These are phyloP conservation scores for Bergia puertoricense DNA, from an alignment of 92 coral and sea anemone species.

Conservation along the genomic window DNA sequence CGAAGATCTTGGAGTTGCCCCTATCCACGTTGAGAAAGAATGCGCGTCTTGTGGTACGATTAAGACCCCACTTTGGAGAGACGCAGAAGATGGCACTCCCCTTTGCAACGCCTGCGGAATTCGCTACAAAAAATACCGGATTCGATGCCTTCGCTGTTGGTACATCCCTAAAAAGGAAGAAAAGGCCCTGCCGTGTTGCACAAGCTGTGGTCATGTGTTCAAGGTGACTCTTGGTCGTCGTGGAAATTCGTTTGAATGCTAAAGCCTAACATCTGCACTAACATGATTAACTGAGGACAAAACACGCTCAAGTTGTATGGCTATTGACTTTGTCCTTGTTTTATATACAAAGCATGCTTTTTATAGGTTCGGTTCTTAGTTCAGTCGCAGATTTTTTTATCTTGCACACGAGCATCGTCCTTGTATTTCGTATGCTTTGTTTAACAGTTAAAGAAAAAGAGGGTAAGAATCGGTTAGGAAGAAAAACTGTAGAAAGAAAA, in stretches of 20 bases:
- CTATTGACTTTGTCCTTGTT: neutral
- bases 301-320: slow-evolving; percentile 2
- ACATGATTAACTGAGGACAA: neutral
- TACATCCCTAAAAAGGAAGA: slow-evolving; percentile 98
- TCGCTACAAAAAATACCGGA: slow-evolving; percentile 95
- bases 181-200: slow-evolving; percentile 83
- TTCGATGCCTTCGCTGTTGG: slow-evolving; percentile 96
- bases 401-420: neutral
- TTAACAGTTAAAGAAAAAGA: neutral
- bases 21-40: slow-evolving; percentile 86
- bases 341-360: slow-evolving; percentile 12
- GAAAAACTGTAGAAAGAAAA: neutral
- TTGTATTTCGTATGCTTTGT: slow-evolving; percentile 2
- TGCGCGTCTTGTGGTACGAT: slow-evolving; percentile 95
- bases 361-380: slow-evolving; percentile 36
- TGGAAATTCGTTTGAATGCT: slow-evolving; percentile 57
- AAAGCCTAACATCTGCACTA: neutral
- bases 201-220: slow-evolving; percentile 88
- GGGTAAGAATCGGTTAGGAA: too few relatives aligned
- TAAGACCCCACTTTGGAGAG: slow-evolving; percentile 99
- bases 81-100: slow-evolving; percentile 99
- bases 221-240: slow-evolving; percentile 80
- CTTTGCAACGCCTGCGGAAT: slow-evolving; percentile 99
- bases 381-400: slow-evolving; percentile 29
- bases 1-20: slow-evolving; percentile 83